Conservation (phyloP, 2,888 invertebrate genomes). For the Meghimatium bilineatum region DNA sequence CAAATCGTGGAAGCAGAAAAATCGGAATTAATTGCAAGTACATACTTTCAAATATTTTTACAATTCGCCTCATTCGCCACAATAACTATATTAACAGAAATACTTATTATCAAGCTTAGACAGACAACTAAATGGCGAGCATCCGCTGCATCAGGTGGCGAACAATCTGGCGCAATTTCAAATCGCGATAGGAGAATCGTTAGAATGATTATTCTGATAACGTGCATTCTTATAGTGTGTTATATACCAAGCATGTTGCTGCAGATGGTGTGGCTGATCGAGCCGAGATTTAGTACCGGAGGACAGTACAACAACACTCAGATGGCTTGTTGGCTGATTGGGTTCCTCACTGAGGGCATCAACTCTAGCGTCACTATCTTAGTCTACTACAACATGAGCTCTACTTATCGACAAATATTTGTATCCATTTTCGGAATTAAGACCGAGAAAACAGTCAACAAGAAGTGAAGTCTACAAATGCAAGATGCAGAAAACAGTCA, state of each 20-base stretch:
- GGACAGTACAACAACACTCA: neutral
- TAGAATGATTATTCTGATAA: constrained; percentile 12
- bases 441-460: neutral
- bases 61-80: constrained; percentile 11
- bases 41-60: constrained; percentile 8
- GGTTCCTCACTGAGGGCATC: neutral
- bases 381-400: constrained; percentile 14
- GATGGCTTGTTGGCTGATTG: neutral
- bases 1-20: neutral
- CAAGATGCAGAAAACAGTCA: too few relatives aligned
- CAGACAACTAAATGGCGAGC: neutral
- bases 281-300: neutral
- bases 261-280: constrained; percentile 5
- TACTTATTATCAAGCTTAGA: constrained; percentile 3
- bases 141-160: neutral
- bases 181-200: neutral
- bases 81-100: neutral
- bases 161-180: neutral
- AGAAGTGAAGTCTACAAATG: too few relatives aligned
- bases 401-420: neutral
- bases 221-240: neutral
- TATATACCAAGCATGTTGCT: neutral
- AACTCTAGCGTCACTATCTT: neutral
- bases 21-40: neutral
- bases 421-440: neutral